Evolutionary conservation across 2,113 vertebrate genomes (phyloP), one percentile per base, ranked within the genome.

Genomic region (Pseudopipra pipra): DNA sequence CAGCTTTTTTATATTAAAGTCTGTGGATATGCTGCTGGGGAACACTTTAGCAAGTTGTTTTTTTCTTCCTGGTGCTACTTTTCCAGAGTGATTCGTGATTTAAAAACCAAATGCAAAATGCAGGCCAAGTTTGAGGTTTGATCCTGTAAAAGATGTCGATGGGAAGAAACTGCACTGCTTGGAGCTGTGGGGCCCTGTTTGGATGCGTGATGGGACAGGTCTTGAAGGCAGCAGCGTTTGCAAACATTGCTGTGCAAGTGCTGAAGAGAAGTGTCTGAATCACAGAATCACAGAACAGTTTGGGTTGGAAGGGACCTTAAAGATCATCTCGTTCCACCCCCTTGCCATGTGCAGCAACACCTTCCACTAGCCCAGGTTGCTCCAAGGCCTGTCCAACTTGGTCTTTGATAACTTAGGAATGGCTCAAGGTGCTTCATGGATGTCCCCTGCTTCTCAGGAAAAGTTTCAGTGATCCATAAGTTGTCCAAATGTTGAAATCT

Each of bases 1-100:
- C 88, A 94, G 91, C 71, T 89, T 96, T 97, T 96, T 92, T 90
- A 4, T 77, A 95, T 93, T 96, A 94, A 89, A 89, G 67, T 74
- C 33, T 78, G 83, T 72, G 93, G 95, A 58, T 92, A 33, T 66
- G 44, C 93, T 96, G 93, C 87, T 91, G 78, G 81, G 89, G 89
- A 96, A 77, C 85, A 63, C 86, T 88, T 93, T 23, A 89, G 85
- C 89, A 67, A 90, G 72, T 79, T 89, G 54, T 18, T 44, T 52
- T 54, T 89, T 83, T 74, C 84, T 95, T 93, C 81, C 87, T 66
- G 67, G 91, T 88, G 85, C 89, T 72, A 72, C 94, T 97, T 97
- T 89, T 91, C 71, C 95, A 95, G 94, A 86, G 66, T 27, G 47
- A 73, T 90, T 89, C 7, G 11, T 95, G 92, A 96, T 97, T 90